phyloP scores from a whole-genome alignment of 2,888 invertebrate species.

The Agrotis exclamationis region DNA sequence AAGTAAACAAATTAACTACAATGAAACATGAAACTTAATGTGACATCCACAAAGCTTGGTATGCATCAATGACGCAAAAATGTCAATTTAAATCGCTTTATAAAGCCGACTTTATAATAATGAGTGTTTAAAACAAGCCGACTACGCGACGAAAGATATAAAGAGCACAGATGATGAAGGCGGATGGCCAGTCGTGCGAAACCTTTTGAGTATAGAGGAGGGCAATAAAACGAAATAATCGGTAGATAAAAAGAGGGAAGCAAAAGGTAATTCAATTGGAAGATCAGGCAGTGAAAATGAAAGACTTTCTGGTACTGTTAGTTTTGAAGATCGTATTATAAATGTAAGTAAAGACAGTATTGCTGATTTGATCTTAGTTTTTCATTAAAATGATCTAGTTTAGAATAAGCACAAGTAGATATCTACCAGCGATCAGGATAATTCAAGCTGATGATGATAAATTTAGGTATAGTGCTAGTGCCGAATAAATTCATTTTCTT shows the following conservation, averaged over 20 bases:
- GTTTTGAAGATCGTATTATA: not conserved
- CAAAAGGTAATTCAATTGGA: constrained; percentile 39
- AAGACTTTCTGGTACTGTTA: not conserved
- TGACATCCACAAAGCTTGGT: constrained; percentile 61
- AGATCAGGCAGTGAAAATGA: constrained; percentile 7
- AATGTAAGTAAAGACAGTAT: not conserved
- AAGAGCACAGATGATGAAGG: constrained; percentile 16
- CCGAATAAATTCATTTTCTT: no score
- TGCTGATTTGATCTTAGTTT: not conserved
- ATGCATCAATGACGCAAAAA: constrained; percentile 69
- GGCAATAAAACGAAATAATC: constrained; percentile 37
- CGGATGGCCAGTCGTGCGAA: constrained; percentile 26
- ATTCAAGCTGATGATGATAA: no score
- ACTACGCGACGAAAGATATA: constrained; percentile 33
- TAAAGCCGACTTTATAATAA: constrained; percentile 63
- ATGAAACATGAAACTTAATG: constrained; percentile 67
- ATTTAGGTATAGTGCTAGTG: no score
- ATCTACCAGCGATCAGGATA: no score
- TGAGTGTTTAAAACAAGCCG: constrained; percentile 58
- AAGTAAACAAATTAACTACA: constrained; percentile 65
- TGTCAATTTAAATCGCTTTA: constrained; percentile 73
- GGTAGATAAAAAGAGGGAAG: constrained; percentile 18
- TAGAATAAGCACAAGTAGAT: no score
- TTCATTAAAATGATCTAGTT: no score
- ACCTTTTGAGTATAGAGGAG: constrained; percentile 21